Base-by-base conservation (phyloP, 2,797 vertebrate species). In the Molossus alvarezi region DNA sequence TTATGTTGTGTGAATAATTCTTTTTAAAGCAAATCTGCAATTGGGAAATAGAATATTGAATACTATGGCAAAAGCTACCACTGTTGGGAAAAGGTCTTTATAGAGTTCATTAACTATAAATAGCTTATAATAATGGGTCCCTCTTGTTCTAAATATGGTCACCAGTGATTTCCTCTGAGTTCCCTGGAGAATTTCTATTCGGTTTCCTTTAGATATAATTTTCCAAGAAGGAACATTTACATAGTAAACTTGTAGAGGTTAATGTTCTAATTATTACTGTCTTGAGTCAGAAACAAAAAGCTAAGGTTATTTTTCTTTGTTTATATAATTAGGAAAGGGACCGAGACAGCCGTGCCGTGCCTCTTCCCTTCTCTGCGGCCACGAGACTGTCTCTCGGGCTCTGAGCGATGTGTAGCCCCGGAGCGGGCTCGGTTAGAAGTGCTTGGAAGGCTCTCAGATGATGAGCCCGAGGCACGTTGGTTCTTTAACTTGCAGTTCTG, bases 81-180 rank as follows among this genome's bases (percentile, higher is more conserved):
- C 29, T 55, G 33, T n/a, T 55, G 51, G 65, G 51, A 64, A 93
- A 71, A 92, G 57, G 69, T 89, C 83, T 88, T 96, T 87, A 18
- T 53, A 45, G 79, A 96, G 82, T 88, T 95, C 62, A 82, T 71
- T 84, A 71, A n/a, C 95, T 96, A 88, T 93, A 93, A 97, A 90
- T 93, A 96, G 79, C 55, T 41, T 75, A 41, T 71, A 84, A 81
- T 95, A 94, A 90, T 79, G 65, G 62, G 65, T 86, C 11, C 82
- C 60, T 95, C 23, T 94, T 84, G 29, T 90, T 97, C 87, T 96
- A 83, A 97, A 92, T 97, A 80, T 95, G 73, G 76, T 80, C 55
- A 79, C 88, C 69, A 62, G 12, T 94, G 88, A 92, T 94, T 96
- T 95, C 33, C 67, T 92, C 57, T 94, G 25, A 33, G 71, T 79